A percentile compares a stretch with the other conserved stretches of the same genome.
These are phyloP conservation scores for Xanthorhoe designata DNA, from an alignment of 2,888 invertebrate genomes.

Conservation along the genomic window DNA sequence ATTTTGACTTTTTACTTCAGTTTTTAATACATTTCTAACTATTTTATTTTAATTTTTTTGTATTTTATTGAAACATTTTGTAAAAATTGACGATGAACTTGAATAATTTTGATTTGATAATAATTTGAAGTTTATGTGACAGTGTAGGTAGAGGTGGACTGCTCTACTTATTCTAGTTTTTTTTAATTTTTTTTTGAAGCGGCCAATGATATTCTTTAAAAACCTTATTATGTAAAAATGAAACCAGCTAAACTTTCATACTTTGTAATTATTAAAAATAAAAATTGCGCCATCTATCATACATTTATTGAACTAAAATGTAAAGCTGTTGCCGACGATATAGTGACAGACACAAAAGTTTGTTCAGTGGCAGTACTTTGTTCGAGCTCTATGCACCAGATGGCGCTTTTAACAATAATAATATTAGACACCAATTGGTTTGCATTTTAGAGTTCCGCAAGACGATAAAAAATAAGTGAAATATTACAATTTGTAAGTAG, in stretches of 20 bases:
- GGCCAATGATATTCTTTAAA: no score
- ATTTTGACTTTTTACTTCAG: conserved; percentile 13
- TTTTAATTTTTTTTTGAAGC: no score
- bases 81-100: conserved; percentile 26
- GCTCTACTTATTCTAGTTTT: no score
- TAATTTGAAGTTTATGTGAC: conserved; percentile 15
- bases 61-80: conserved; percentile 36
- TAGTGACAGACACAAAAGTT: not conserved
- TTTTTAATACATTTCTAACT: conserved; percentile 29
- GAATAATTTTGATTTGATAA: conserved; percentile 23
- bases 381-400: conserved; percentile 1
- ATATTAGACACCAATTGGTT: not conserved
- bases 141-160: not conserved
- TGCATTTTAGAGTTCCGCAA: conserved; percentile 8
- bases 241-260: not conserved
- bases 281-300: not conserved
- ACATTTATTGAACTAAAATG: not conserved
- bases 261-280: no score
- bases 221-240: not conserved
- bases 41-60: conserved; percentile 23
- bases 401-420: conserved; percentile 4
- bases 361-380: not conserved
- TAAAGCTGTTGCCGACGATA: not conserved
- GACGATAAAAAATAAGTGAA: not conserved
- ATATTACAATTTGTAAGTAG: not conserved